Percentiles rank a stretch among this genome's conserved stretches.
Evolutionary conservation across 2,113 vertebrate species (phyloP).

Genomic region (Mustela lutreola): DNA sequence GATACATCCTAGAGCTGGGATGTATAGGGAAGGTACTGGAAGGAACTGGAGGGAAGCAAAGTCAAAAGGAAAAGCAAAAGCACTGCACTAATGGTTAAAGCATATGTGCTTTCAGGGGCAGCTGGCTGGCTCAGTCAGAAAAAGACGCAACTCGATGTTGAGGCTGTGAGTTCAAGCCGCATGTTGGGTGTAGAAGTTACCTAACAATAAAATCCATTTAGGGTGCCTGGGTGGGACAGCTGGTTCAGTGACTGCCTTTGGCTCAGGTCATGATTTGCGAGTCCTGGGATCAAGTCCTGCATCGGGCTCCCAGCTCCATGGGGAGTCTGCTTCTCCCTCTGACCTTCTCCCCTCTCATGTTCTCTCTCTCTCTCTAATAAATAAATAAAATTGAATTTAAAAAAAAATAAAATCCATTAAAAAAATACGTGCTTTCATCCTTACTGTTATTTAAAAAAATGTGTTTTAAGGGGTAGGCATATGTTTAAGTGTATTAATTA

Average conservation of each 20-base stretch:
- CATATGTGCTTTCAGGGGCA: background rate
- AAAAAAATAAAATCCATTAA: too few relatives aligned
- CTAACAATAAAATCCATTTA: background rate
- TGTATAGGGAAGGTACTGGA: background rate
- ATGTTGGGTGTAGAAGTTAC: background rate
- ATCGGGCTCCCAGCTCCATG: too few relatives aligned
- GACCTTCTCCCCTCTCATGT: too few relatives aligned
- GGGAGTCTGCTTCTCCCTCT: too few relatives aligned
- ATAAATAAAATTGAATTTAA: background rate
- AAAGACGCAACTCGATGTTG: rapidly evolving
- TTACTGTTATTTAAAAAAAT: background rate
- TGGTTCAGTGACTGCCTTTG: too few relatives aligned
- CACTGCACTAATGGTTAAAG: background rate
- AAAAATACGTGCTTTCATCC: background rate
- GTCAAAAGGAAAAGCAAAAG: background rate
- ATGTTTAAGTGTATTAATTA: background rate
- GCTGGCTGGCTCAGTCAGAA: background rate
- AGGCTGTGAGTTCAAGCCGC: background rate
- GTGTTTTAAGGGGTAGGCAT: background rate
- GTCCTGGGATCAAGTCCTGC: too few relatives aligned
- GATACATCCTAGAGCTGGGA: background rate
- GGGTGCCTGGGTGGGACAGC: too few relatives aligned
- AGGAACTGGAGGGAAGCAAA: background rate
- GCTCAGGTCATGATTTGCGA: too few relatives aligned
- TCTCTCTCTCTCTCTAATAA: too few relatives aligned